Conservation (phyloP, 2,888 invertebrate genomes). For the Synergus gifuensis region DNA sequence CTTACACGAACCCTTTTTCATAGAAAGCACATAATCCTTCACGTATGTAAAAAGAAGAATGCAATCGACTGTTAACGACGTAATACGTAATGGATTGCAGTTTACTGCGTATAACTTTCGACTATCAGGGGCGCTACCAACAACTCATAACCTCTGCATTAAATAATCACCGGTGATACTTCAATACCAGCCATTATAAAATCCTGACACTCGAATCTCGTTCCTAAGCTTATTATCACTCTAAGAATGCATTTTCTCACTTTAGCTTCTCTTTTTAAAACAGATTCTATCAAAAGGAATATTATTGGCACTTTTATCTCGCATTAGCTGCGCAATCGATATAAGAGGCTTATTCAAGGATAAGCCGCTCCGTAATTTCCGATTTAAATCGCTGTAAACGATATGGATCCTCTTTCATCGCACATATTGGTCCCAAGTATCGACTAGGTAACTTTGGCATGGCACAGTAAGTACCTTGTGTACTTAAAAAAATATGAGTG, state of each 20-base stretch:
- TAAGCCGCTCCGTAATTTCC: constrained; percentile 5
- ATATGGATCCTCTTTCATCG: constrained; percentile 10
- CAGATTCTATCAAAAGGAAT: background rate
- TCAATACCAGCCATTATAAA: background rate
- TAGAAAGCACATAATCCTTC: background rate
- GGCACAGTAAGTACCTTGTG: constrained; percentile 9
- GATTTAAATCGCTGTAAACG: constrained; percentile 18
- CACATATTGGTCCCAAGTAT: constrained; percentile 20
- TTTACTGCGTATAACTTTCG: background rate
- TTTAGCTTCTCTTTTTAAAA: background rate
- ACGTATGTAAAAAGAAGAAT: background rate
- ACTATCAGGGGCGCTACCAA: background rate
- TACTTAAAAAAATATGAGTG: constrained; percentile 2
- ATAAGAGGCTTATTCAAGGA: constrained; percentile 20
- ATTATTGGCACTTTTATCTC: background rate
- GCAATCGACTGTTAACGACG: background rate
- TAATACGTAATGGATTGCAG: background rate
- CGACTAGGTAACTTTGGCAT: constrained; percentile 5
- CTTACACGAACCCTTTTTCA: background rate
- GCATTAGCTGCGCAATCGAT: constrained; percentile 7
- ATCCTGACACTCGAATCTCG: background rate
- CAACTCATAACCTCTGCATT: background rate
- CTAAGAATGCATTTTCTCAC: constrained; percentile 15
- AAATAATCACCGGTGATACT: background rate
- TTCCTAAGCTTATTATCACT: background rate